Base-by-base conservation (phyloP, 2,888 invertebrate genomes). In the Gryllus longicercus region DNA sequence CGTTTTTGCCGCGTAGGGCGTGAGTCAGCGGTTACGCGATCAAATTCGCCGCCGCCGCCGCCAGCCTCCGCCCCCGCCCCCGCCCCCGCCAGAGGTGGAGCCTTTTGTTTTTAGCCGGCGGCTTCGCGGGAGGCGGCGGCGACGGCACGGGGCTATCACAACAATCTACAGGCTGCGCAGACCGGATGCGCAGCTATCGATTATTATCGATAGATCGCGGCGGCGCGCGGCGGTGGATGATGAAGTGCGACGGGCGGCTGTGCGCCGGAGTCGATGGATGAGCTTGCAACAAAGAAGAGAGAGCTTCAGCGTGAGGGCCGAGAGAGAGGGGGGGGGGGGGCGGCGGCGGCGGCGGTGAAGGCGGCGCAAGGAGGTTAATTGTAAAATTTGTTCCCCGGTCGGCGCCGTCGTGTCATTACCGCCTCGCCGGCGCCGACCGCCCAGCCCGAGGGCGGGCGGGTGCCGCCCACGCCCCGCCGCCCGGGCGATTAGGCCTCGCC, bases 21-120 rank as follows among this genome's bases (percentile, higher is more conserved):
- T 63, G 63, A 63, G 63, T 63, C 63, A 63, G 63, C 63, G 63
- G 16, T 63, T 63, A 63, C 63, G 63, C 63, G 63, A 14, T 63
- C 63, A 63, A 63, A 63, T 63, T 63, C 63, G 63, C 63, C n/a
- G 63, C 63, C n/a, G 63, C 63, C 63, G 51, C 18, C 63, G 16
- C 63, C n/a, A 14, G 63, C n/a, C 63, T 8, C 63, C 63, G 8
- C 8, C 63, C 14, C 63, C 12, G 63, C 14, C 51, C 3, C 63
- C n/a, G 4, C n/a, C 63, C 63, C 18, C 18, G 63, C 14, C 25
- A 0, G 5, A 38, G 38, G 38, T 38, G 38, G 1, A 38, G n/a
- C 14, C 16, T 63, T 63, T 14, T 63, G 63, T 63, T 14, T 18
- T 18, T 63, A n/a, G n/a, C 16, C n/a, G 11, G n/a, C n/a, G 63